Percentiles rank a stretch among this genome's conserved stretches.
Evolutionary conservation across 1,140 invertebrate species (phyloP).

Genomic region (Mactra quadrangularis): DNA sequence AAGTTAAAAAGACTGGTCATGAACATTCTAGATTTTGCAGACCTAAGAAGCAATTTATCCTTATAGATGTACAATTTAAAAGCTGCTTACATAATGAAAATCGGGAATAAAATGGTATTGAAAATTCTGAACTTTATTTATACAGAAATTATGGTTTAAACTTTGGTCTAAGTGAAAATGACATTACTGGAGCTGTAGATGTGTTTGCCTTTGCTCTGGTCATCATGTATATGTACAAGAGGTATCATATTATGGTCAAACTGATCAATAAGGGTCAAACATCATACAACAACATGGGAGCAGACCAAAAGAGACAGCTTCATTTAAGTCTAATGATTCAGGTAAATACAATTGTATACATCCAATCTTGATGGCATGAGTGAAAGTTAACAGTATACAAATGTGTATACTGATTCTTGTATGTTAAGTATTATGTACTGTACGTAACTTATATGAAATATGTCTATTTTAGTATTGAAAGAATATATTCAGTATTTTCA

Average conservation of each 20-base stretch:
- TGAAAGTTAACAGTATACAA: background rate
- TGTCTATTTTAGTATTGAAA: too few species aligned
- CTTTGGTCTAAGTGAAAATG: constrained; percentile 1
- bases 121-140: too few species aligned
- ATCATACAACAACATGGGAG: constrained; percentile 13
- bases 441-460: too few species aligned
- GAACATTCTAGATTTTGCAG: too few species aligned
- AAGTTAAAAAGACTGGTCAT: too few species aligned
- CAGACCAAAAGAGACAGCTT: background rate
- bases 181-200: constrained; percentile 61
- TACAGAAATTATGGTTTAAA: background rate
- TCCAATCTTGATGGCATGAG: background rate
- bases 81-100: too few species aligned
- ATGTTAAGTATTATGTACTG: too few species aligned
- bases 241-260: constrained; percentile 45
- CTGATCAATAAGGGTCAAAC: constrained; percentile 42
- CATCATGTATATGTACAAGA: constrained; percentile 57
- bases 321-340: constrained; percentile 22
- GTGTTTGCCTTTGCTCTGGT: constrained; percentile 61
- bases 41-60: too few species aligned
- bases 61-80: too few species aligned
- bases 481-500: too few species aligned
- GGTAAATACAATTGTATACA: background rate
- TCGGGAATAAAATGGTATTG: too few species aligned
- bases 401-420: too few species aligned